Evolutionary conservation across 2,888 invertebrate genomes (phyloP).

Genomic region (Drosophila siamana): DNA sequence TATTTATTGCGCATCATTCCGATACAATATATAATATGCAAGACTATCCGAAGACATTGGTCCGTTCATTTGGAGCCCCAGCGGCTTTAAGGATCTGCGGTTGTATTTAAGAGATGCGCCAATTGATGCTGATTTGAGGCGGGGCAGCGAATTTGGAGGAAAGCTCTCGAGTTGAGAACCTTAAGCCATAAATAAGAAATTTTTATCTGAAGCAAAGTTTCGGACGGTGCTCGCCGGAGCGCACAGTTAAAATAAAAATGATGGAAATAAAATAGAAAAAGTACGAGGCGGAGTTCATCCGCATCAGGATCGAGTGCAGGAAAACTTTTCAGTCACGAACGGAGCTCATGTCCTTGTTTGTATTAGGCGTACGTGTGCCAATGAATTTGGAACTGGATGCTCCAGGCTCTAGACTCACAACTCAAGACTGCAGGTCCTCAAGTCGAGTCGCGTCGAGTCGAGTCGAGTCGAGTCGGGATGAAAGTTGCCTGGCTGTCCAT

Average conservation of each 20-base stretch:
- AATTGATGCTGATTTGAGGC: slow-evolving; percentile 6
- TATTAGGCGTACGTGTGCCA: slow-evolving; percentile 81
- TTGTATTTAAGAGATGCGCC: slow-evolving; percentile 19
- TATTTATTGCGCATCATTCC: background rate
- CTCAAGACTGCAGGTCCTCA: background rate
- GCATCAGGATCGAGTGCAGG: slow-evolving; percentile 58
- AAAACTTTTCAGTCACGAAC: slow-evolving; percentile 82
- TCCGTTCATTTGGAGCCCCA: background rate
- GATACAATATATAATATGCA: background rate
- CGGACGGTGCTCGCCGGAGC: slow-evolving; percentile 70
- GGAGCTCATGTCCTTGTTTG: slow-evolving; percentile 83
- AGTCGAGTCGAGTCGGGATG: slow-evolving; percentile 24
- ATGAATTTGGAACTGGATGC: slow-evolving; percentile 62
- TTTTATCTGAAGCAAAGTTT: slow-evolving; percentile 78
- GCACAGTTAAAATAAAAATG: slow-evolving; percentile 72
- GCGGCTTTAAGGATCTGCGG: slow-evolving; percentile 26
- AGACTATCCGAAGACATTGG: background rate
- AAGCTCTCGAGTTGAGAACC: slow-evolving; percentile 66
- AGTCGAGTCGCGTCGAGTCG: background rate
- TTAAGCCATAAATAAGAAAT: slow-evolving; percentile 82
- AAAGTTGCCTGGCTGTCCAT: slow-evolving; percentile 72
- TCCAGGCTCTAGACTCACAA: slow-evolving; percentile 5
- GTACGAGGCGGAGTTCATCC: slow-evolving; percentile 64
- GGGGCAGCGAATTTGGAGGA: slow-evolving; percentile 47
- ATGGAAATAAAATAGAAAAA: slow-evolving; percentile 79